Evolutionary conservation across 2,888 invertebrate species (phyloP), one percentile per base, ranked within the genome.

Genomic region (Drosophila flavopinicola): DNA sequence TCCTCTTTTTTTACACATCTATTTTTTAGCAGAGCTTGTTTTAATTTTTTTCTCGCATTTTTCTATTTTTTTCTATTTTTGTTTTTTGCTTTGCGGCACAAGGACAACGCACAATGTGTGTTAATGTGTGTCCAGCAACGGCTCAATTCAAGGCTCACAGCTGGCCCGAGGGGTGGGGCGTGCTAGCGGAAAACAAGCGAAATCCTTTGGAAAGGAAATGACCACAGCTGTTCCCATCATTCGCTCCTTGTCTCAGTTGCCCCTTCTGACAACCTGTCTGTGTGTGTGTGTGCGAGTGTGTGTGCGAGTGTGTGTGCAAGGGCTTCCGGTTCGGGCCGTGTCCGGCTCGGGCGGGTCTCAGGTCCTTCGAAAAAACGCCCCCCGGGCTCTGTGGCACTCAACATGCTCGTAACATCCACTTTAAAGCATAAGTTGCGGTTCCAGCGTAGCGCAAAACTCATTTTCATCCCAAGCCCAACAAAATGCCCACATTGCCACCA

Each of bases 361-460:
- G 47, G 23, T 51, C 42, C 25, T 35, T 38, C 30, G 13, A 27
- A 63, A 39, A 41, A 42, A 47, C 24, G 60, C 52, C 59, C 54
- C 71, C 66, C 35, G 32, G 74, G 44, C 29, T 6, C 27, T 68
- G 32, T 49, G 45, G 42, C 56, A 45, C 57, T 71, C 66, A 71
- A 66, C 82, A 83, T 71, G 71, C 38, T 51, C 51, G 64, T 51
- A 71, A 79, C 77, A 83, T 85, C 74, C 80, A 83, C 80, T 88
- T 88, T 82, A 84, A 85, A 74, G 76, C 75, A 87, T 83, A 85
- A 89, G 82, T 88, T 89, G 85, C 82, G 88, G 88, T 87, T 80
- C 78, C 74, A 88, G 59, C 73, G 64, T 72, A 83, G 84, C 79
- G 76, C 82, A 83, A 84, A 82, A 75, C 73, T 78, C 66, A 68